Evolutionary conservation across 2,113 vertebrate species (phyloP).

Genomic region (Plestiodon gilberti): DNA sequence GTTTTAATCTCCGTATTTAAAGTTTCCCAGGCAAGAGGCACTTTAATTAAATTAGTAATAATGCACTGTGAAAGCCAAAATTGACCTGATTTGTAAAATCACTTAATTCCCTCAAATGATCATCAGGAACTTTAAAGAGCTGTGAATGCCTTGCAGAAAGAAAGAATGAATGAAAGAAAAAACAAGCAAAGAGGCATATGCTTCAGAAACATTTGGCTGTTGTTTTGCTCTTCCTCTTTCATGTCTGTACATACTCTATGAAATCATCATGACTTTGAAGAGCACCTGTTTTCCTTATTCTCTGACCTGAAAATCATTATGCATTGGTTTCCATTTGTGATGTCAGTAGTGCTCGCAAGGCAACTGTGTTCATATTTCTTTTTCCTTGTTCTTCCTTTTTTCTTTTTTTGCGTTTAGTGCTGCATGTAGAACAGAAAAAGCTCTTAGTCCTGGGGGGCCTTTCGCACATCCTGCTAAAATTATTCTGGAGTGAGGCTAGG

Average conservation of each 20-base stretch:
- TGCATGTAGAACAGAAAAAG: background rate
- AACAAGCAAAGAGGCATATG: background rate
- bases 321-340: background rate
- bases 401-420: background rate
- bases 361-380: background rate
- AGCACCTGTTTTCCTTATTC: background rate
- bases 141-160: background rate
- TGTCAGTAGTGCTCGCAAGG: background rate
- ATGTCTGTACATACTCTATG: background rate
- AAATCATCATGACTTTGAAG: background rate
- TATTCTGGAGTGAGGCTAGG: background rate
- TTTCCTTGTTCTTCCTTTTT: too few species aligned
- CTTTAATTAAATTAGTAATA: slow-evolving; percentile 26
- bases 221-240: background rate
- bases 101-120: slow-evolving; percentile 2
- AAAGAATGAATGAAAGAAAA: background rate
- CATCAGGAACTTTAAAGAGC: slow-evolving; percentile 13
- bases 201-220: background rate
- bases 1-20: slow-evolving; percentile 31
- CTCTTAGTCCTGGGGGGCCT: background rate
- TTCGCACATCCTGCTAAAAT: background rate
- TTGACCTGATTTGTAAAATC: slow-evolving; percentile 21
- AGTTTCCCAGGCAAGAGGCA: slow-evolving; percentile 17
- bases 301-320: background rate
- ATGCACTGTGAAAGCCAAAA: slow-evolving; percentile 7